Evolutionary conservation across 2,113 vertebrate species (phyloP).

Genomic region (Sceloporus undulatus): DNA sequence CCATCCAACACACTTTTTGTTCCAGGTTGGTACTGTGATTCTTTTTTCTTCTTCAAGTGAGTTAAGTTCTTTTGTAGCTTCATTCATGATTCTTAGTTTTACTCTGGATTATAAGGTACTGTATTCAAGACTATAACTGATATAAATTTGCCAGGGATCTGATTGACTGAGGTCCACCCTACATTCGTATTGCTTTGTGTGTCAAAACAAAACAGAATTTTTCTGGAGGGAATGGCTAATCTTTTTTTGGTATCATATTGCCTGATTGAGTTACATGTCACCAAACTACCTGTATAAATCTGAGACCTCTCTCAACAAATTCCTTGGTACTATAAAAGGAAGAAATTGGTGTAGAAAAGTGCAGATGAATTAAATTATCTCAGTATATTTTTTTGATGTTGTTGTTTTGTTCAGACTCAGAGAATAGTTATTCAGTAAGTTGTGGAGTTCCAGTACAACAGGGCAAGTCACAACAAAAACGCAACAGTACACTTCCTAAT

Average conservation of each 20-base stretch:
- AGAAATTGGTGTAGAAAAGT: background rate
- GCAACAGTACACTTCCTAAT: slow-evolving; percentile 79
- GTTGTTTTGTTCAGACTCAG: slow-evolving; percentile 82
- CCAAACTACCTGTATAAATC: background rate
- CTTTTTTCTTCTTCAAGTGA: background rate
- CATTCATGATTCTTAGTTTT: background rate
- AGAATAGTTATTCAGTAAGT: slow-evolving; percentile 92
- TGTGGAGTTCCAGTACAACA: slow-evolving; percentile 87
- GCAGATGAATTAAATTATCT: background rate
- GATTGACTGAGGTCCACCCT: background rate
- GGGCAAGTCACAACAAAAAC: slow-evolving; percentile 81
- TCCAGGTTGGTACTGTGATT: slow-evolving; percentile 82
- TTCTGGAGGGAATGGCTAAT: background rate
- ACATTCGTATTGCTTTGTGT: background rate
- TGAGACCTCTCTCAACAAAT: background rate
- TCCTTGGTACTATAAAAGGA: background rate
- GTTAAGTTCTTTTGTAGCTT: too few species aligned
- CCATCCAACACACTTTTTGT: slow-evolving; percentile 88
- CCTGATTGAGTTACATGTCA: background rate
- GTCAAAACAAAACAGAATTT: background rate
- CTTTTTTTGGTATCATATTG: background rate
- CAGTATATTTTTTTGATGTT: background rate
- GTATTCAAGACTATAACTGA: background rate
- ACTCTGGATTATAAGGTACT: background rate
- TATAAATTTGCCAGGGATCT: background rate